Base-by-base conservation (phyloP, 2,113 vertebrate species). In the Microcebus griseorufus region DNA sequence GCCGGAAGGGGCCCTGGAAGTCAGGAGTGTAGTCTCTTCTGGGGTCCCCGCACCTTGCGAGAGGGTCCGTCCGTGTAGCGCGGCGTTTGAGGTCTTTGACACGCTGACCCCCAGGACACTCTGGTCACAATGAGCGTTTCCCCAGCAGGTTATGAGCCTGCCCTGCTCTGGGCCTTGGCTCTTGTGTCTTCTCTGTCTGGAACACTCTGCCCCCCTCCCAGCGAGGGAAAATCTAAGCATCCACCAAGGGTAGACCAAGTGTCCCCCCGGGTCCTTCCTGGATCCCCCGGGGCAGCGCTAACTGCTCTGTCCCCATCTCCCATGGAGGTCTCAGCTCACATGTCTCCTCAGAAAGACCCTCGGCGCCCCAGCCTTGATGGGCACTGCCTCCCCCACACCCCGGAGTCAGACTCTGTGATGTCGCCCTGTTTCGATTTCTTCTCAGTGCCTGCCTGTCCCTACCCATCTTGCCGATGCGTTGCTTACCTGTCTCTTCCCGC, bases 301-400 rank as follows among this genome's bases (percentile, higher is more conserved):
- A 76, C 23, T 9, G 5, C 34, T 82, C 29, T 14, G 29, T 55
- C 53, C 32, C 18, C 20, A 1, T 72, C 58, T 87, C 12, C n/a
- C 45, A 8, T 0, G 53, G 78, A 88, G 16, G 6, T 34, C 60
- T 88, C 72, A 82, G 45, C 25, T 91, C 23, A 62, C 0, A 48
- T 32, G 12, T 29, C 3, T 4, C 2, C 25, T 96, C 27, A 18
- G 60, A 69, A 65, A 93, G 72, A 51, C 45, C 34, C 60, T 55
- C 4, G 0, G 14, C n/a, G 29, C 32, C 69, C 27, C 42, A 29
- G 13, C 22, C 4, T 58, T 23, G 42, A 2, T 23, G 70, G 39
- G 16, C 70, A 45, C 25, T 9, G 67, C 22, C 25, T 9, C 2
- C 10, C 20, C 34, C 0, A 14, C 0, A 0, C 2, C 22, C 80